Conservation (phyloP, 1,140 invertebrate species). For the Bombus superbus region DNA sequence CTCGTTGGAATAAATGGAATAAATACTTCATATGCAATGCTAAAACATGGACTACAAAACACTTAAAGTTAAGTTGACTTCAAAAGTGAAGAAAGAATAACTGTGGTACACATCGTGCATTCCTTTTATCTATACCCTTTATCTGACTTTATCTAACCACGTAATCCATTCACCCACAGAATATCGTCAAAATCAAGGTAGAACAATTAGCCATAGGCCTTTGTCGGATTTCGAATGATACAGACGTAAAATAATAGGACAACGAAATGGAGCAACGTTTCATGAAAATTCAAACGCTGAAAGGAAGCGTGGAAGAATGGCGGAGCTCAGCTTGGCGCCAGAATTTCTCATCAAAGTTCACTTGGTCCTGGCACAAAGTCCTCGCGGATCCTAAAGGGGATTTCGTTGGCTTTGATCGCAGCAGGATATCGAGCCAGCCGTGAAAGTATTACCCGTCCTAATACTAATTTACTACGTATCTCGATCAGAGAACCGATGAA, state of each 20-base stretch:
- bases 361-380: conserved; percentile 11
- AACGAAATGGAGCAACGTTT: conserved; percentile 2
- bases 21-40: too few species aligned
- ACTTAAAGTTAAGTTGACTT: too few species aligned
- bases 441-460: neutral
- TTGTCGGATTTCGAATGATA: neutral
- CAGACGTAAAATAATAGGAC: neutral
- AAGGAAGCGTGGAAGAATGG: conserved; percentile 4
- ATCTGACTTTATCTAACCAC: neutral
- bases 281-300: neutral
- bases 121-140: too few species aligned
- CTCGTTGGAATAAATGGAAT: too few species aligned
- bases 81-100: too few species aligned
- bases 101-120: too few species aligned
- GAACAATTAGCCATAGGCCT: neutral
- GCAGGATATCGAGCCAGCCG: conserved; percentile 13
- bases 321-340: neutral
- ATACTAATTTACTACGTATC: conserved; percentile 34
- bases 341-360: conserved; percentile 41
- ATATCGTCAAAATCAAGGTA: neutral
- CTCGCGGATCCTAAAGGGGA: conserved; percentile 16
- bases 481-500: conserved; percentile 24
- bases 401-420: conserved; percentile 37
- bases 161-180: neutral
- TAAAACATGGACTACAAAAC: too few species aligned